Evolutionary conservation across 2,888 invertebrate species (phyloP), one percentile per base, ranked within the genome.

Genomic region (Acanthosepion pharaonis): DNA sequence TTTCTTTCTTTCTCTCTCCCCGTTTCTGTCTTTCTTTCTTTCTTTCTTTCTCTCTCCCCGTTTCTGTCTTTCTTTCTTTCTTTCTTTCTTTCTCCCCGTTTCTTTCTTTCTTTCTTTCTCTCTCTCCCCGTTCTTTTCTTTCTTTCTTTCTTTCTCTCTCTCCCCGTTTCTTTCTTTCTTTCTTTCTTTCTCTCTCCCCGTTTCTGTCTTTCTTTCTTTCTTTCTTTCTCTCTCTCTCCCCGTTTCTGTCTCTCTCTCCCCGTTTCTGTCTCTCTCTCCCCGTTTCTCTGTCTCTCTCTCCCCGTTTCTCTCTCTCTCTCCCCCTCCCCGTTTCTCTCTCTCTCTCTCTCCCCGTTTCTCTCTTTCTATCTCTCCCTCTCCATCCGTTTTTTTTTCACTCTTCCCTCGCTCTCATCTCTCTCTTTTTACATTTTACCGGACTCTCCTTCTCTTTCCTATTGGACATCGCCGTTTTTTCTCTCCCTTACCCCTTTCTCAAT

Each of bases 21-120:
- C n/a, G n/a, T n/a, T n/a, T n/a, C n/a, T n/a, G n/a, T n/a, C n/a
- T n/a, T n/a, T n/a, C n/a, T n/a, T n/a, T n/a, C n/a, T n/a, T n/a
- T 0, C 23, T 0, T 20, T 28, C 23, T 0, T 11, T 2, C 49
- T 25, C 23, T n/a, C 1, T 0, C n/a, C n/a, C n/a, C n/a, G n/a
- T n/a, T n/a, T n/a, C n/a, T n/a, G n/a, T n/a, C n/a, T n/a, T n/a
- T 0, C 23, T 0, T 20, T 28, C 23, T 0, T 11, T 2, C 49
- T 25, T 6, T n/a, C 1, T 0, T n/a, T n/a, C n/a, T n/a, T 23
- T 8, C 20, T 0, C 23, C n/a, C n/a, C n/a, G n/a, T 0, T 20
- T 28, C 23, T 0, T 11, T 2, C 49, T 25, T 0, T 0, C 23
- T 0, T 20, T 28, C 23, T 0, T 11, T 2, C 49, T 25, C 23